phyloP scores from a whole-genome alignment of 2,888 invertebrate species.

The Asteroscopus sphinx region DNA sequence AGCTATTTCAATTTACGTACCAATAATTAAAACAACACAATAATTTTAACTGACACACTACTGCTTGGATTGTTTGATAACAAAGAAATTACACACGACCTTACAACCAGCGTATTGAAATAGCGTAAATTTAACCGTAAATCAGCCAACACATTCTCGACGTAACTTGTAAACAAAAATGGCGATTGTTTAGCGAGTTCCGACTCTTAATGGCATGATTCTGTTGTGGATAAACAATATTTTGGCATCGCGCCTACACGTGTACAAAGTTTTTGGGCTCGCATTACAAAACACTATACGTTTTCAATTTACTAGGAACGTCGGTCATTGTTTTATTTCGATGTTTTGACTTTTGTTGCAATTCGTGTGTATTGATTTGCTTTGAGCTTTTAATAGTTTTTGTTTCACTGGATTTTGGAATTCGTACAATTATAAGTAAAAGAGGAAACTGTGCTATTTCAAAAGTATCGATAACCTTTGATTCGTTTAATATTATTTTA shows the following conservation, averaged over 20 bases:
- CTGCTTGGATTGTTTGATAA: conserved; percentile 15
- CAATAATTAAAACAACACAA: neutral
- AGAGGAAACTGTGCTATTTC: neutral
- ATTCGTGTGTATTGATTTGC: conserved; percentile 16
- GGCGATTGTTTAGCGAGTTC: conserved; percentile 49
- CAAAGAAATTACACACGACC: conserved; percentile 19
- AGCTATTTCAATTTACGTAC: neutral
- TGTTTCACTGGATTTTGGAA: conserved; percentile 3
- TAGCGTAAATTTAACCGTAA: conserved; percentile 40
- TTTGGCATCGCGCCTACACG: conserved; percentile 75
- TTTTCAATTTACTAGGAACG: conserved; percentile 64
- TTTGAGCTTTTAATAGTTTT: neutral
- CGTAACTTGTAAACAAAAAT: conserved; percentile 51
- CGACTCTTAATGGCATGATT: conserved; percentile 59
- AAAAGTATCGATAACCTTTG: neutral
- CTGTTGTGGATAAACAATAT: conserved; percentile 63
- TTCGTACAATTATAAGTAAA: conserved; percentile 5
- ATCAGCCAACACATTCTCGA: conserved; percentile 35
- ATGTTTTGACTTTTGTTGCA: conserved; percentile 28
- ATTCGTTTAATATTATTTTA: neutral
- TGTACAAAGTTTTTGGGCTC: conserved; percentile 66
- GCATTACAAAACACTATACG: conserved; percentile 71
- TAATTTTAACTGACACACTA: conserved; percentile 12
- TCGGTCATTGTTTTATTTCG: conserved; percentile 61
- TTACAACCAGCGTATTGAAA: conserved; percentile 33